These are phyloP conservation scores for Drosophila lowei DNA, from an alignment of 1,140 invertebrate genomes.

Conservation along the genomic window DNA sequence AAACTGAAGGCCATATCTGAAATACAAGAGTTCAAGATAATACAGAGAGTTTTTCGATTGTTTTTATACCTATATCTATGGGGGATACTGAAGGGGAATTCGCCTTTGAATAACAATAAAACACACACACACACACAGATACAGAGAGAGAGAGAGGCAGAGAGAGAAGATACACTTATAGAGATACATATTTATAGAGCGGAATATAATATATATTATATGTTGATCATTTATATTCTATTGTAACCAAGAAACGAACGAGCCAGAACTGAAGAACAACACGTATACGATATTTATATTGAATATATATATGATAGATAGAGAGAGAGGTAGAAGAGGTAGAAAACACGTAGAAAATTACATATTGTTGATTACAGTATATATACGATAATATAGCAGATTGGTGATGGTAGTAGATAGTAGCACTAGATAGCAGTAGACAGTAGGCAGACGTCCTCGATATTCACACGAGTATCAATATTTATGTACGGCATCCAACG, in stretches of 20 bases:
- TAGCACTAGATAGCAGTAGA: slow-evolving; percentile 55
- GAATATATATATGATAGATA: slow-evolving; percentile 45
- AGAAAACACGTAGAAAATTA: slow-evolving; percentile 77
- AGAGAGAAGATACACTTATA: slow-evolving; percentile 38
- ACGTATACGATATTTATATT: slow-evolving; percentile 63
- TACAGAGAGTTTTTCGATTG: slow-evolving; percentile 57
- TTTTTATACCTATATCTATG: slow-evolving; percentile 33
- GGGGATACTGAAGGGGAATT: slow-evolving; percentile 1
- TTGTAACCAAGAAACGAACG: slow-evolving; percentile 70
- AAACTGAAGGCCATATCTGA: slow-evolving; percentile 83
- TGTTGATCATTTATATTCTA: slow-evolving; percentile 36
- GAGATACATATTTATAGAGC: slow-evolving; percentile 2
- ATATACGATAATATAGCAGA: slow-evolving; percentile 67
- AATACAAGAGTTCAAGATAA: slow-evolving; percentile 80
- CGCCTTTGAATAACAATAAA: slow-evolving; percentile 24
- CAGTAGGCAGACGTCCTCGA: slow-evolving; percentile 22
- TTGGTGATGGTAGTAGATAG: slow-evolving; percentile 50
- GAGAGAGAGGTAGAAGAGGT: slow-evolving; percentile 15
- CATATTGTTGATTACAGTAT: slow-evolving; percentile 54
- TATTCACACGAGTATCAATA: slow-evolving; percentile 23
- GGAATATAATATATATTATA: slow-evolving; percentile 26
- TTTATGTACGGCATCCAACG: slow-evolving; percentile 36
- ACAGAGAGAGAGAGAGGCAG: slow-evolving; percentile 34
- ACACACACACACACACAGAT: slow-evolving; percentile 54
- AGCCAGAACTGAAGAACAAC: slow-evolving; percentile 76